phyloP scores from a whole-genome alignment of 1,140 invertebrate genomes.

The Dolichoris vasculosae region DNA sequence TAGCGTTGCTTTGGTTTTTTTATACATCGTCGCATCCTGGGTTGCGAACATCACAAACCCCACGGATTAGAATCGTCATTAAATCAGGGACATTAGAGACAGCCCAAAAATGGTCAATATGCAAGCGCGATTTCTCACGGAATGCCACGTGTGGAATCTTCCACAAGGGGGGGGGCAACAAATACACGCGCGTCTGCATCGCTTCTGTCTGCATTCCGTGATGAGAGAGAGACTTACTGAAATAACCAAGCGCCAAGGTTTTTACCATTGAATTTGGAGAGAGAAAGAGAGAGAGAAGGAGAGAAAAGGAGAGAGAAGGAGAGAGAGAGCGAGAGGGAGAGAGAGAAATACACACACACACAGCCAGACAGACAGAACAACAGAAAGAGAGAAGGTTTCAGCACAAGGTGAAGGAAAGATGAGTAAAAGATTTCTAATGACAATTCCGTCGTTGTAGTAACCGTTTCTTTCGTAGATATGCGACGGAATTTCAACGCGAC shows the following conservation, averaged over 20 bases:
- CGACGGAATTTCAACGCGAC: no score
- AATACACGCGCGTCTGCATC: conserved; percentile 45
- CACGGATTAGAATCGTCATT: background rate
- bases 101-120: conserved; percentile 19
- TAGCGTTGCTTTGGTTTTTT: background rate
- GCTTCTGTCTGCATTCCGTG: conserved; percentile 62
- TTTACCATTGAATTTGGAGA: conserved; percentile 56
- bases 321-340: background rate
- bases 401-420: no score
- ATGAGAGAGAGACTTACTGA: conserved; percentile 65
- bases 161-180: background rate
- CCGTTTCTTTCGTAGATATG: background rate
- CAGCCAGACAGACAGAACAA: background rate
- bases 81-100: background rate
- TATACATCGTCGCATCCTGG: background rate
- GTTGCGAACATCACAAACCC: background rate
- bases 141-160: background rate
- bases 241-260: conserved; percentile 67
- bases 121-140: background rate
- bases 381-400: no score
- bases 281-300: background rate
- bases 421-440: background rate
- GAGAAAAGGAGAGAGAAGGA: background rate
- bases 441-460: background rate
- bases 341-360: background rate